These are phyloP conservation scores for Sminthopsis crassicaudata DNA, from an alignment of 2,113 vertebrate genomes.

Conservation along the genomic window DNA sequence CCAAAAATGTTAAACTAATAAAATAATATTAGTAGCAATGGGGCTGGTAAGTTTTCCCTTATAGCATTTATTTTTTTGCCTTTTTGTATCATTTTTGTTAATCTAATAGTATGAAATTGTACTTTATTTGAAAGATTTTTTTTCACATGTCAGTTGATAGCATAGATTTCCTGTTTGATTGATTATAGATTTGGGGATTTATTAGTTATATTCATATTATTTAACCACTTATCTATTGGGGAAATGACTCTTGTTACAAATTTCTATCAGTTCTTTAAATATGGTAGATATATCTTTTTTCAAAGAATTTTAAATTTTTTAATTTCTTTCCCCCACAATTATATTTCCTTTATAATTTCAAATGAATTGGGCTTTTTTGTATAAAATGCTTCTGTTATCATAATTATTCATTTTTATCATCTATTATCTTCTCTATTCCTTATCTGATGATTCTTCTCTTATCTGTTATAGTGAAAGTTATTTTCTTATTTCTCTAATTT, in stretches of 20 bases:
- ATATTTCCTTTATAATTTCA: background rate
- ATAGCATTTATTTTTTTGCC: background rate
- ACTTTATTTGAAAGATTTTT: background rate
- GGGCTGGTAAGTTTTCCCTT: background rate
- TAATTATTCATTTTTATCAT: background rate
- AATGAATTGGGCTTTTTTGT: background rate
- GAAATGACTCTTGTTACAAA: background rate
- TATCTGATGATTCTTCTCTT: background rate
- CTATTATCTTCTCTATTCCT: background rate
- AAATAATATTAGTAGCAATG: too few relatives aligned
- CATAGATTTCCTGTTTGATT: too few relatives aligned
- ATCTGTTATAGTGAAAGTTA: background rate
- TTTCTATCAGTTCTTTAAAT: background rate
- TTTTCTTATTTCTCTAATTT: background rate
- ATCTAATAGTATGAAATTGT: background rate
- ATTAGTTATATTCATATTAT: background rate
- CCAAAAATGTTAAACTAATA: background rate
- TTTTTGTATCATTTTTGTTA: background rate
- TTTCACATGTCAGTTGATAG: background rate
- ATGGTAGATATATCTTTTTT: background rate
- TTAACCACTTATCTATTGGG: background rate
- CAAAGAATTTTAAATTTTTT: background rate
- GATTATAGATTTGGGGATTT: too few relatives aligned
- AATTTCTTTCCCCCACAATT: background rate
- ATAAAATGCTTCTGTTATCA: background rate